These are phyloP conservation scores for Ceratitis capitata DNA, from an alignment of 1,140 invertebrate genomes.

Conservation along the genomic window DNA sequence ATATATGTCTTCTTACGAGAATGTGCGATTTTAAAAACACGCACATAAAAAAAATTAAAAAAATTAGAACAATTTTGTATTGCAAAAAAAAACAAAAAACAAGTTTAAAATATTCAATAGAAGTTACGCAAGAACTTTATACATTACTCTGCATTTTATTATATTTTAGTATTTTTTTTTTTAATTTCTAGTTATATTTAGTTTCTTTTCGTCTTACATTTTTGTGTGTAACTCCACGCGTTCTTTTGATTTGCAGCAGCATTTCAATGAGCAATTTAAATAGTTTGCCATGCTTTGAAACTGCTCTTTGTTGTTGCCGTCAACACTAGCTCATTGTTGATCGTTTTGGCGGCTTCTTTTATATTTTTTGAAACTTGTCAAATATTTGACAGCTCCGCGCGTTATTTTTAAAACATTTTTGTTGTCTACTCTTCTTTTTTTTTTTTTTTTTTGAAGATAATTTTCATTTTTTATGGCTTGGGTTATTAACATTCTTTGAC, in stretches of 20 bases:
- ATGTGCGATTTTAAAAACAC: neutral
- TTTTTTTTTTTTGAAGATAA: neutral
- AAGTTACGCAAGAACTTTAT: neutral
- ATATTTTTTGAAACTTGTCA: constrained; percentile 9
- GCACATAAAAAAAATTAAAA: neutral
- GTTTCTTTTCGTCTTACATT: neutral
- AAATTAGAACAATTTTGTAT: too few species aligned
- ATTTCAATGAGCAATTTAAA: constrained; percentile 4
- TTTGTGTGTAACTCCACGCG: neutral
- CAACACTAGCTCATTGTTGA: neutral
- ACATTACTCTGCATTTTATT: neutral
- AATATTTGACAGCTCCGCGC: constrained; percentile 1
- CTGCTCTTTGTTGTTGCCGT: neutral
- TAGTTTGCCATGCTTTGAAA: neutral
- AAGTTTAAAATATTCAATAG: neutral
- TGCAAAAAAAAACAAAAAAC: neutral
- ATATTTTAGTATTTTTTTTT: neutral
- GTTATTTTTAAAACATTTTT: too few species aligned
- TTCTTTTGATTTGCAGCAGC: neutral
- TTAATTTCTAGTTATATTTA: neutral
- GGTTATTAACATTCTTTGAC: constrained; percentile 16
- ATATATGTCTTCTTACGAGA: neutral
- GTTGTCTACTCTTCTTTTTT: too few species aligned
- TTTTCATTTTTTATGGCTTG: neutral
- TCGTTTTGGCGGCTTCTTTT: constrained; percentile 7